Base-by-base conservation (phyloP, 2,113 vertebrate genomes). In the Dascyllus trimaculatus region DNA sequence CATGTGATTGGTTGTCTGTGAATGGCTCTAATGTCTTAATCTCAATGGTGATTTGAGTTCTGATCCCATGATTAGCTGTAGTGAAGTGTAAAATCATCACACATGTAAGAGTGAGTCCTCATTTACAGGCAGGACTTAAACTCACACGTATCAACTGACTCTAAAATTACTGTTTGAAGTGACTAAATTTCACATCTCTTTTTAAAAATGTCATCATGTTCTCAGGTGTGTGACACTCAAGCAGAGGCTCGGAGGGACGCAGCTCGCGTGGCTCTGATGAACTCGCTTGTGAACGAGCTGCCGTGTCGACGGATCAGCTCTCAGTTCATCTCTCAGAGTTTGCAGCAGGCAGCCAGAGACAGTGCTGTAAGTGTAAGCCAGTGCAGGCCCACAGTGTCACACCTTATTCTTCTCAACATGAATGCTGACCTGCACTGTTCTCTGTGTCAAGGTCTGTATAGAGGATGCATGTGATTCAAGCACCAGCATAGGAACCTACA, bases 271-370 rank as follows among this genome's bases (percentile, higher is more conserved):
- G 96, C 97, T 15, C 90, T 98, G 63, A 96, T 98, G 95, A 97
- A 97, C 90, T 97, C 96, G 5, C 93, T 97, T 21, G 96, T 97
- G 89, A 98, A 97, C 13, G 96, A 97, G 86, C 85, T 97, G 87
- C 97, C 96, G 5, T 96, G 95, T 46, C 94, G 95, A 57, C 92
- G 86, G 40, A 97, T 97, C 90, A 95, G 92, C 85, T 92, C 95
- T 54, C 95, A 96, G 71, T 98, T 98, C 88, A 96, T 98, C 57
- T 77, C 93, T 77, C 93, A 93, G 67, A 97, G 96, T 81, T 86
- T 98, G 56, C 87, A 93, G 63, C 96, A 98, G 85, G 96, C 97
- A 0, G 91, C 95, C 3, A 78, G 91, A 21, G 95, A 96, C 56
- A 95, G 94, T 81, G 93, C 93, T 0, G 95, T 97, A 92, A 97